Evolutionary conservation across 2,797 vertebrate species (phyloP).

Genomic region (Chaunax sp.): DNA sequence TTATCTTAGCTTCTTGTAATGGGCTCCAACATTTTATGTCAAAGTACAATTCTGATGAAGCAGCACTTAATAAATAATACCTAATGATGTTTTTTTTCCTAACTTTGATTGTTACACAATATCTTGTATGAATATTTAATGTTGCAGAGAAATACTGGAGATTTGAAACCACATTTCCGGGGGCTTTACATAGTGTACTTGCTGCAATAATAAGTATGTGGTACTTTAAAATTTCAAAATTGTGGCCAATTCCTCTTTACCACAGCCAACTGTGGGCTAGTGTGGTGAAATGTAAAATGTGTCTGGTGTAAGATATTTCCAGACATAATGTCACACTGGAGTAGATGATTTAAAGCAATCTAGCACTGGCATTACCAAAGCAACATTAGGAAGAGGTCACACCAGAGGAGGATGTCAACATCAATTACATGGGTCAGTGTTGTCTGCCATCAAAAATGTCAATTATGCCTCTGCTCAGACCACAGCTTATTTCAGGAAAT

Average conservation of each 20-base stretch:
- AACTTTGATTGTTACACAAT: conserved; percentile 9
- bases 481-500: conserved; percentile 22
- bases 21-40: no score
- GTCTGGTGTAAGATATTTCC: conserved; percentile 23
- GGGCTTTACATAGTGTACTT: neutral
- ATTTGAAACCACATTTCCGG: neutral
- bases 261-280: conserved; percentile 16
- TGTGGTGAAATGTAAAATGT: conserved; percentile 24
- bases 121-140: conserved; percentile 8
- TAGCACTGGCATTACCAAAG: conserved; percentile 34
- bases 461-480: conserved; percentile 9
- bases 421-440: conserved; percentile 42
- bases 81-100: neutral
- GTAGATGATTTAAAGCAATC: conserved; percentile 43
- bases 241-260: conserved; percentile 30
- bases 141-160: neutral
- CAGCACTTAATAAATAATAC: neutral
- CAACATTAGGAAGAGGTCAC: conserved; percentile 43
- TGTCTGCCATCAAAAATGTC: conserved; percentile 21
- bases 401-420: conserved; percentile 39
- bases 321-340: conserved; percentile 44
- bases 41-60: no score
- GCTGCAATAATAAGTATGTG: conserved; percentile 16
- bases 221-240: conserved; percentile 27
- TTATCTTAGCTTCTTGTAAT: no score